Evolutionary conservation across 2,113 vertebrate genomes (phyloP), one percentile per base, ranked within the genome.

Genomic region (Poecilia latipinna): DNA sequence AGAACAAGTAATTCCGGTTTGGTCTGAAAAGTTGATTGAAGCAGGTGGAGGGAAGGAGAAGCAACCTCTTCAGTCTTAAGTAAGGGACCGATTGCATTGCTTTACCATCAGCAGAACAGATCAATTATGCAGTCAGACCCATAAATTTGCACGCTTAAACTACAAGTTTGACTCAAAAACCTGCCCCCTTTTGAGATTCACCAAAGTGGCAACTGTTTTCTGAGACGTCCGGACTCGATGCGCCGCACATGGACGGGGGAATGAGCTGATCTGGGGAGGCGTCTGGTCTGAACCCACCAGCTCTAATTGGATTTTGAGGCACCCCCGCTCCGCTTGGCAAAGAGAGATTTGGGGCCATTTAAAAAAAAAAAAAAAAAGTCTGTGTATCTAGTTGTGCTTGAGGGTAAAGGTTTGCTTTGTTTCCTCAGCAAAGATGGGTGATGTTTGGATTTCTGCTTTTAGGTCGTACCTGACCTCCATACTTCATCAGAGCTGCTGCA

Each of bases 381-480:
- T 86, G 85, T 86, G 85, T 79, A 82, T 88, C 61, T 12, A 86
- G 90, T 92, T 92, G 92, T 92, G 92, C 90, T 91, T 90, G 89
- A 80, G 90, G 81, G 75, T 78, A 39, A 79, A 80, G 79, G 69
- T 82, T 82, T 77, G 79, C 80, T 78, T 86, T 26, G 79, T 84
- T 82, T 87, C 65, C 77, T 78, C 75, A 64, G 83, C 86, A 82
- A 79, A 83, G 61, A 42, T 57, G 35, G 8, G 44, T 35, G 66
- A 83, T 92, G 86, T 91, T 91, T 91, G 44, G 74, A 69, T 77
- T 86, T 86, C 85, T 83, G 75, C 88, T 90, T 85, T 83, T 70
- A 70, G 39, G 60, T 75, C 3, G 29, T 65, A 91, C 80, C 81
- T 85, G 82, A 91, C 84, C 60, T n/a, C 71, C 80, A 90, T 88